Percentiles rank a stretch among this genome's conserved stretches.
Evolutionary conservation across 2,888 invertebrate species (phyloP).

Genomic region (Lasioglossum vierecki): DNA sequence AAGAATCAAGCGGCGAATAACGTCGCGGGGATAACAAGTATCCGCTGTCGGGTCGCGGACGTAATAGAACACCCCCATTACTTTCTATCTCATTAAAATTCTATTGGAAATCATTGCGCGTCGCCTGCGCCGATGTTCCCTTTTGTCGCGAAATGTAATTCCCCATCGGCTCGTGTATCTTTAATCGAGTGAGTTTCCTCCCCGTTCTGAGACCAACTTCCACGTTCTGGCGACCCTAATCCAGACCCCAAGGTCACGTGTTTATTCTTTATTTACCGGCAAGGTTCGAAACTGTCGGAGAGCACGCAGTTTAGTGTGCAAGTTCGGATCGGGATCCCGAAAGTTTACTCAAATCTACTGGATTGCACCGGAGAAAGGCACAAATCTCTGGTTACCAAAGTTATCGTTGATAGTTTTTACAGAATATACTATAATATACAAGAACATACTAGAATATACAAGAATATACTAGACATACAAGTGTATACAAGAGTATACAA

Average conservation of each 20-base stretch:
- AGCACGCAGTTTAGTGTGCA: neutral
- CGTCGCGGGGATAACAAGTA: slow-evolving; percentile 34
- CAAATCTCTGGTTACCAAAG: no score
- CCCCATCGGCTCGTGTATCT: slow-evolving; percentile 44
- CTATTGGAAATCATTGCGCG: slow-evolving; percentile 57
- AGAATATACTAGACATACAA: no score
- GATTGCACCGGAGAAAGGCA: no score
- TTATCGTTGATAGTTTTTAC: no score
- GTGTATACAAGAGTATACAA: no score
- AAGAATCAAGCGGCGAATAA: slow-evolving; percentile 18
- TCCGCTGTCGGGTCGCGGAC: slow-evolving; percentile 12
- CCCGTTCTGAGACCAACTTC: slow-evolving; percentile 49
- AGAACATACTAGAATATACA: no score
- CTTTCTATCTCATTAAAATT: slow-evolving; percentile 46
- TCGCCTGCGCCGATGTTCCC: slow-evolving; percentile 7
- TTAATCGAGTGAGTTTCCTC: slow-evolving; percentile 46
- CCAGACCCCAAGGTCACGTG: neutral
- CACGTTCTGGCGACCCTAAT: neutral
- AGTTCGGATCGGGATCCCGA: no score
- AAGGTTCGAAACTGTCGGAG: neutral
- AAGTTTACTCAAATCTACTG: no score
- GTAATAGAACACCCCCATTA: slow-evolving; percentile 39
- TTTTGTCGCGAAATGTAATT: slow-evolving; percentile 28
- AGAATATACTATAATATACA: no score
- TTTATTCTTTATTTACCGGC: neutral